Percentiles rank a stretch among this genome's conserved stretches.
Conservation (phyloP, 35 echinoderm and acorn worm genomes). For the Anneissia japonica region DNA sequence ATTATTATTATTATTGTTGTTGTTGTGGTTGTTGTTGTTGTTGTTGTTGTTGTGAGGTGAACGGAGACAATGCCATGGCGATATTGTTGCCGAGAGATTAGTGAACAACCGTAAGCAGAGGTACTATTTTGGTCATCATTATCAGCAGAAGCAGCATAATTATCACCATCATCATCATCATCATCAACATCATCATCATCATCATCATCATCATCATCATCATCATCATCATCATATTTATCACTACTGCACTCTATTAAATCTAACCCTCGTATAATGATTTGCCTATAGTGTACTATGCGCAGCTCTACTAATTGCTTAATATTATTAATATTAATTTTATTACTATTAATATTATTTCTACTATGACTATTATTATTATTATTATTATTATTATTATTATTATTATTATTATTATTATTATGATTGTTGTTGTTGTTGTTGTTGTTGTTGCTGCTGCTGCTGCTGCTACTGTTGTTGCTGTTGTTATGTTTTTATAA, state of each 20-base stretch:
- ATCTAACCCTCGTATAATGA: not conserved
- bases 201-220: too few relatives aligned
- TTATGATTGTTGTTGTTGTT: conserved; percentile 1
- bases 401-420: conserved; percentile 5
- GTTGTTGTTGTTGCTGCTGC: conserved; percentile 5
- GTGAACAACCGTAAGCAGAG: not conserved
- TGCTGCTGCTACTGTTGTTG: conserved; percentile 5
- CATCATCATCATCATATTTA: not conserved
- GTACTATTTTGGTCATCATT: not conserved
- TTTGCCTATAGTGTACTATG: not conserved
- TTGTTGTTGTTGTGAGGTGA: not conserved
- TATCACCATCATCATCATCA: too few relatives aligned
- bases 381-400: conserved; percentile 5
- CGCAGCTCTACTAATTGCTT: not conserved
- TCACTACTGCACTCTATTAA: not conserved
- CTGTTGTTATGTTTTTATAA: not conserved
- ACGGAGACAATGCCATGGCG: not conserved
- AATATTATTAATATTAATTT: not conserved
- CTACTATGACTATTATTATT: conserved; percentile 1
- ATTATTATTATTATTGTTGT: conserved; percentile 5
- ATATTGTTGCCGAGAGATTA: too few relatives aligned
- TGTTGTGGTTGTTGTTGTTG: conserved; percentile 1
- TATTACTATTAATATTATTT: conserved; percentile 1
- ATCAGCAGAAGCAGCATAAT: not conserved
- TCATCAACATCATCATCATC: too few relatives aligned